phyloP scores from a whole-genome alignment of 2,888 invertebrate species.

The Hydroisotoma schaefferi region DNA sequence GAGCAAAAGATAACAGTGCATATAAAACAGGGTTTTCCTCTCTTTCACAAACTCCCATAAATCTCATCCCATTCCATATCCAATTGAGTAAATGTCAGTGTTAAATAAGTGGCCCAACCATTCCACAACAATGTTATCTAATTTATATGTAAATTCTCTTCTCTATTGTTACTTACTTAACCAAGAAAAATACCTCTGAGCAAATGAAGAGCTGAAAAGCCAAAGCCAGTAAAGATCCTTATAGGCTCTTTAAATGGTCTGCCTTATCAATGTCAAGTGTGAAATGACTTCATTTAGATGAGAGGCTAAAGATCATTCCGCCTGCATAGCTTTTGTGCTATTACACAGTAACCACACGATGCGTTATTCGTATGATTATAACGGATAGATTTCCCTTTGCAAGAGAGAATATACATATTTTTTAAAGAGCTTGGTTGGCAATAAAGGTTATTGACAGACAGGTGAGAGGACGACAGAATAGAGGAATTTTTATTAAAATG shows the following conservation, averaged over 20 bases:
- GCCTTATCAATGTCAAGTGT: conserved; percentile 5
- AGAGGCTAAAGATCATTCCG: background rate
- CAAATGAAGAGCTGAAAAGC: background rate
- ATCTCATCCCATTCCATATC: conserved; percentile 13
- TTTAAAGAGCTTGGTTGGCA: no score
- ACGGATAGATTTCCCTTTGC: no score
- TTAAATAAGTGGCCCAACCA: background rate
- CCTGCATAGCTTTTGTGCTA: background rate
- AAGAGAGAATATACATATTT: no score
- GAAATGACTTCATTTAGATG: conserved; percentile 14
- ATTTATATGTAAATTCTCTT: conserved; percentile 16
- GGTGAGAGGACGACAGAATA: background rate
- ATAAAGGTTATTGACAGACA: conserved; percentile 16
- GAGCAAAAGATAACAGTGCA: background rate
- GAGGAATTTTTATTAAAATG: conserved; percentile 8
- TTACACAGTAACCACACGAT: no score
- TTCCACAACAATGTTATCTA: conserved; percentile 2
- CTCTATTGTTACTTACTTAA: conserved; percentile 10
- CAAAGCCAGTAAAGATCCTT: conserved; percentile 15
- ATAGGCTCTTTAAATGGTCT: background rate
- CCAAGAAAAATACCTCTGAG: no score
- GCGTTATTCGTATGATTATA: no score
- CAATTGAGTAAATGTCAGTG: conserved; percentile 10
- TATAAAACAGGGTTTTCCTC: background rate
- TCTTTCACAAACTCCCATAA: conserved; percentile 8